Evolutionary conservation across 2,113 vertebrate species (phyloP).

Genomic region (Peromyscus californicus): DNA sequence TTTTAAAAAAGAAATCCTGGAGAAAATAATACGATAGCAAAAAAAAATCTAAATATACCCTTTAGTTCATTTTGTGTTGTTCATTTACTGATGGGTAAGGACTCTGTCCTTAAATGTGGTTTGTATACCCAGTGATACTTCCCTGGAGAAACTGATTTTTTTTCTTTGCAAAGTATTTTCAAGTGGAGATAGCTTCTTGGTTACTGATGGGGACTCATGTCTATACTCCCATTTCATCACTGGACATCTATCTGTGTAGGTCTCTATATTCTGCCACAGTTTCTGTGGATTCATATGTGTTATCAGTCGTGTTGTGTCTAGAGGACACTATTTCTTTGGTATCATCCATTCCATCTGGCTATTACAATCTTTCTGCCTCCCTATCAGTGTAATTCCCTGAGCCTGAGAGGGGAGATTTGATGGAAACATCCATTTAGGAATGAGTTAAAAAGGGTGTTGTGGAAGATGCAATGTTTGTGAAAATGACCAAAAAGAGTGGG

Average conservation of each 20-base stretch:
- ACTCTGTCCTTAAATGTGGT: not conserved
- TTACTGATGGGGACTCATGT: not conserved
- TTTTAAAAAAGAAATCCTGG: too few relatives aligned
- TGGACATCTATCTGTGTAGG: not conserved
- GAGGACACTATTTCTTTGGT: not conserved
- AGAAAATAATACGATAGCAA: too few relatives aligned
- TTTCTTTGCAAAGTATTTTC: not conserved
- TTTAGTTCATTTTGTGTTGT: too few relatives aligned
- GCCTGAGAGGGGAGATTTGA: not conserved
- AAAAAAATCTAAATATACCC: too few relatives aligned
- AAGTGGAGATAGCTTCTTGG: not conserved
- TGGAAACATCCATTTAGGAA: not conserved
- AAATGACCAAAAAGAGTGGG: not conserved
- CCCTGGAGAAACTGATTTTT: not conserved
- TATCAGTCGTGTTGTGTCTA: not conserved
- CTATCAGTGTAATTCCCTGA: not conserved
- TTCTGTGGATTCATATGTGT: not conserved
- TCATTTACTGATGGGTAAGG: too few relatives aligned
- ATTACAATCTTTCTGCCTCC: not conserved
- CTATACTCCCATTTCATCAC: not conserved
- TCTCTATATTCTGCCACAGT: not conserved
- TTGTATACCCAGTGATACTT: not conserved
- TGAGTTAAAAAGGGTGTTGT: not conserved
- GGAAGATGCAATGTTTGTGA: not conserved
- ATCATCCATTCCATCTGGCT: not conserved